Evolutionary conservation across 2,888 invertebrate species (phyloP).

Genomic region (Dromius quadrimaculatus): DNA sequence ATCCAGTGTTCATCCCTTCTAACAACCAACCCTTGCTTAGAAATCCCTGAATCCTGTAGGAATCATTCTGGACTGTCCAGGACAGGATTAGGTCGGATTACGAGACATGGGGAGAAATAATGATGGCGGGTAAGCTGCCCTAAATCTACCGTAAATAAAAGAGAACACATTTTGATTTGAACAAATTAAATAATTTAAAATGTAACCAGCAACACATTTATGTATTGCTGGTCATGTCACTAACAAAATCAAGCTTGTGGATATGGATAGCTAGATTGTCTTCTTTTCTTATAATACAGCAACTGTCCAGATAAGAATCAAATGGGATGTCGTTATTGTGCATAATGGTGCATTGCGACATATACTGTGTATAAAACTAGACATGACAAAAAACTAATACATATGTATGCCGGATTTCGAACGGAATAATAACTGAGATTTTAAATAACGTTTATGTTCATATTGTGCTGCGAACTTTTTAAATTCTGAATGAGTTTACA

Average conservation of each 20-base stretch:
- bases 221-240: no score
- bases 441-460: no score
- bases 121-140: not conserved
- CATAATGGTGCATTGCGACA: conserved; percentile 18
- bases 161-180: no score
- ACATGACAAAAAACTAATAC: conserved; percentile 15
- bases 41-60: not conserved
- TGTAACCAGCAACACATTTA: no score
- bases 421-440: not conserved
- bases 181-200: no score
- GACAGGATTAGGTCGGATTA: conserved; percentile 12
- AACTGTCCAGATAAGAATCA: conserved; percentile 26
- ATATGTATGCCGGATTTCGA: conserved; percentile 14
- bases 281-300: conserved; percentile 2
- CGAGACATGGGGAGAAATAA: conserved; percentile 4
- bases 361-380: not conserved
- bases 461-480: no score
- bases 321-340: conserved; percentile 22
- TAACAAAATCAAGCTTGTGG: conserved; percentile 20
- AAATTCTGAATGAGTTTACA: no score
- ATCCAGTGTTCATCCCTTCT: not conserved
- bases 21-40: not conserved
- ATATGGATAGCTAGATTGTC: no score
- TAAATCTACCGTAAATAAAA: conserved; percentile 10
- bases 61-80: not conserved